Evolutionary conservation across 2,797 vertebrate species (phyloP).

Genomic region (Mus caroli): DNA sequence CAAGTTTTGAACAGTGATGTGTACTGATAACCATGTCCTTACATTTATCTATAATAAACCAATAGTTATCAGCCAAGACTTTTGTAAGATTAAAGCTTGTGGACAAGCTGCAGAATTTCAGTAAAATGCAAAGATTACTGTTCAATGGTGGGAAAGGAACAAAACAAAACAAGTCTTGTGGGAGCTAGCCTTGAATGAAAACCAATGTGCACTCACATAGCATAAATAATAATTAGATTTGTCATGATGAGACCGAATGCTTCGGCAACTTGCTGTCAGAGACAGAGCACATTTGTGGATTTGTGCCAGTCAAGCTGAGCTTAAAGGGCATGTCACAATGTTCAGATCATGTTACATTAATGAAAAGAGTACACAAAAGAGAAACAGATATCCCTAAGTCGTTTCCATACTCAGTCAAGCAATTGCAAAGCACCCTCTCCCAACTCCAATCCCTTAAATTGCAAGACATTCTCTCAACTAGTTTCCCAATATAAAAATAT

Average conservation of each 20-base stretch:
- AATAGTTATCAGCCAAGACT: conserved; percentile 67
- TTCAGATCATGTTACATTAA: conserved; percentile 73
- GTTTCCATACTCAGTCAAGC: conserved; percentile 47
- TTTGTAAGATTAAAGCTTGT: conserved; percentile 74
- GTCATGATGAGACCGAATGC: conserved; percentile 62
- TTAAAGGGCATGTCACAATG: conserved; percentile 80
- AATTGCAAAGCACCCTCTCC: not conserved
- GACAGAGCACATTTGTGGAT: conserved; percentile 66
- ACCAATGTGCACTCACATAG: not conserved
- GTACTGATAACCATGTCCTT: conserved; percentile 27
- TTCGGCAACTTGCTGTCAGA: conserved; percentile 80
- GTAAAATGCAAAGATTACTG: conserved; percentile 74
- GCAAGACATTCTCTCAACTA: not conserved
- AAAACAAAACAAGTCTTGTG: conserved; percentile 61
- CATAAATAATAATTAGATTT: conserved; percentile 83
- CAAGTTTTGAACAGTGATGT: conserved; percentile 76
- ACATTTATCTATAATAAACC: conserved; percentile 50
- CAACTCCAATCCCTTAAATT: not conserved
- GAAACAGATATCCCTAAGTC: conserved; percentile 67
- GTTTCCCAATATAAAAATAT: conserved; percentile 7
- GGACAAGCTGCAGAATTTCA: conserved; percentile 34
- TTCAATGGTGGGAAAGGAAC: not conserved
- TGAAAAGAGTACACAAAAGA: conserved; percentile 74
- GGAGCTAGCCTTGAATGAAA: conserved; percentile 79
- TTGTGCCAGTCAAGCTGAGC: conserved; percentile 78